phyloP scores from a whole-genome alignment of 2,888 invertebrate species.

The Rhorus exstirpatorius region DNA sequence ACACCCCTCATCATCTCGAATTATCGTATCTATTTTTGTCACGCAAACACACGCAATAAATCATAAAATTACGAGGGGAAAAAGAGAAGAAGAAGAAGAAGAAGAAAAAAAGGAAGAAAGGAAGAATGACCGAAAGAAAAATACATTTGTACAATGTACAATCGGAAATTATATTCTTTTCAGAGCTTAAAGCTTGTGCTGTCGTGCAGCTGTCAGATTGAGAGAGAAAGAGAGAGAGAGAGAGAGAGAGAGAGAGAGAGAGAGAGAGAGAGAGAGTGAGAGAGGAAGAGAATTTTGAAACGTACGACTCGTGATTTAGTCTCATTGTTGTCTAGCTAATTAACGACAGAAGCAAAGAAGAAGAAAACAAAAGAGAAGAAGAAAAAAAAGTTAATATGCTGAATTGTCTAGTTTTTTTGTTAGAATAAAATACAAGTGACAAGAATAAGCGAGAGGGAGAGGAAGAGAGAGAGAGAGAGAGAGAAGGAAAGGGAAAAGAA shows the following conservation, averaged over 20 bases:
- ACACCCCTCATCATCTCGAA: constrained; percentile 22
- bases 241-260: no score
- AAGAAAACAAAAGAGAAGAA: constrained; percentile 54
- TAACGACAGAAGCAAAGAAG: constrained; percentile 64
- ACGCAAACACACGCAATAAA: not conserved
- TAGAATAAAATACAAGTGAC: constrained; percentile 34
- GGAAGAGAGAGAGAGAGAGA: not conserved
- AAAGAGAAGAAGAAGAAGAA: constrained; percentile 1
- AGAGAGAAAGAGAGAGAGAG: no score
- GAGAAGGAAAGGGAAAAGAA: constrained; percentile 7
- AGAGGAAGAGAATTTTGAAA: constrained; percentile 51
- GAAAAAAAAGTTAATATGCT: constrained; percentile 44
- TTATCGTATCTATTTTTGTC: constrained; percentile 58
- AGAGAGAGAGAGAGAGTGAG: no score
- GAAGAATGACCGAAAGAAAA: no score
- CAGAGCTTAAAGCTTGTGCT: constrained; percentile 69
- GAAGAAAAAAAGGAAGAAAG: constrained; percentile 1
- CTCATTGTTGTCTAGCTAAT: constrained; percentile 75
- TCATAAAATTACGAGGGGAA: not conserved
- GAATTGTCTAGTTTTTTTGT: constrained; percentile 64
- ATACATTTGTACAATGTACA: constrained; percentile 27
- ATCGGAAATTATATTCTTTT: constrained; percentile 69
- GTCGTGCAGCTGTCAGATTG: constrained; percentile 73
- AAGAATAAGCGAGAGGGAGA: constrained; percentile 9
- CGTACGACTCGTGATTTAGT: constrained; percentile 72